Conservation (phyloP, 2,797 vertebrate species). For the Alfaro cultratus region DNA sequence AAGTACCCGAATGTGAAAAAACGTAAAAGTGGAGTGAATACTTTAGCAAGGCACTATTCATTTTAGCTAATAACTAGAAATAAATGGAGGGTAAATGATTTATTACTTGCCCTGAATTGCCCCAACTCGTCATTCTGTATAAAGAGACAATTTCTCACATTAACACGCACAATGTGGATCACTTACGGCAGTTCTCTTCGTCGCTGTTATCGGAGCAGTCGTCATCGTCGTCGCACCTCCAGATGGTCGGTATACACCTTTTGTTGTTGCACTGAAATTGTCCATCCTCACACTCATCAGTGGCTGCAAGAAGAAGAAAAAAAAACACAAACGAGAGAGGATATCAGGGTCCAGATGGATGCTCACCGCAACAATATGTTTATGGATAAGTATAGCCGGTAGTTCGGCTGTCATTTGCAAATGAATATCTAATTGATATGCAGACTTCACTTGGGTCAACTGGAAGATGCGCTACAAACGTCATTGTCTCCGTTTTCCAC, state of each 20-base stretch:
- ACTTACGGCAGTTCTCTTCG: conserved; percentile 95
- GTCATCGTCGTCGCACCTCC: conserved; percentile 97
- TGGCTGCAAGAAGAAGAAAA: conserved; percentile 48
- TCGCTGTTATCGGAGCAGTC: conserved; percentile 98
- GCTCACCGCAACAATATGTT: conserved; percentile 17
- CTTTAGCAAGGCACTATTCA: background rate
- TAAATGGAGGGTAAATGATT: background rate
- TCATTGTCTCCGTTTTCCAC: conserved; percentile 31
- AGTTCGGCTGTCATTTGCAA: conserved; percentile 73
- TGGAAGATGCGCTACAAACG: conserved; percentile 46
- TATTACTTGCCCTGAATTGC: background rate
- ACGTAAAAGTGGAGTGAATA: background rate
- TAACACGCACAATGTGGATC: conserved; percentile 41
- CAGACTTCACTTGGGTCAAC: conserved; percentile 70
- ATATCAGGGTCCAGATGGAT: conserved; percentile 45
- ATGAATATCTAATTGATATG: conserved; percentile 78
- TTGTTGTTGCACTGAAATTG: conserved; percentile 96
- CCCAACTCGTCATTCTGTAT: background rate
- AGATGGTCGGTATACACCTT: conserved; percentile 93
- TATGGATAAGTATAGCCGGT: conserved; percentile 19
- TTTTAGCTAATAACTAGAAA: background rate
- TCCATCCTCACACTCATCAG: conserved; percentile 88
- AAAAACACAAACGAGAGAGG: background rate
- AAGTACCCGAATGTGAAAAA: background rate
- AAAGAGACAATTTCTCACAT: background rate